Percentiles rank a stretch among this genome's conserved stretches.
These are phyloP conservation scores for Arctopsyche grandis DNA, from an alignment of 1,140 invertebrate species.

Conservation along the genomic window DNA sequence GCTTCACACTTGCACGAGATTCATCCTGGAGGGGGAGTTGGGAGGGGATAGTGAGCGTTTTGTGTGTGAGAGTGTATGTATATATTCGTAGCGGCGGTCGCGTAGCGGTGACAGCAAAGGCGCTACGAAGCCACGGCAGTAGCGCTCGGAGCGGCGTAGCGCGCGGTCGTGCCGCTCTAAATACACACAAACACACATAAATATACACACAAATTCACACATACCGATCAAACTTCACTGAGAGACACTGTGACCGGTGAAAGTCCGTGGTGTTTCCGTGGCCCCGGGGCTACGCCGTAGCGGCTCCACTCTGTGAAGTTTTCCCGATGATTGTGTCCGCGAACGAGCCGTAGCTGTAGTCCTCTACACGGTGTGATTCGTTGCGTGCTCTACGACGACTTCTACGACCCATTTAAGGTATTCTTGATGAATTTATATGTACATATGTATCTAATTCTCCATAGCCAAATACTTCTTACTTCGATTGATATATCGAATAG, in stretches of 20 bases:
- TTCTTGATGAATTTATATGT: too few species aligned
- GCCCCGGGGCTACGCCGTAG: conserved; percentile 20
- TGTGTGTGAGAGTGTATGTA: neutral
- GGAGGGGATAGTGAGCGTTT: neutral
- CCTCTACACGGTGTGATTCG: too few species aligned
- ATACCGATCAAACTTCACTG: neutral
- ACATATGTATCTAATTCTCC: too few species aligned
- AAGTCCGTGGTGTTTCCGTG: neutral
- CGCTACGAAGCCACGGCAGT: conserved; percentile 44
- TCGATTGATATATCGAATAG: too few species aligned
- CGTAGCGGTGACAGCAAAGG: conserved; percentile 37
- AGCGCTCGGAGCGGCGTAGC: conserved; percentile 40
- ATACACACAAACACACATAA: too few species aligned
- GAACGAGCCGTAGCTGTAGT: too few species aligned
- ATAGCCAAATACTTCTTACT: too few species aligned
- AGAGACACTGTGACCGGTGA: neutral
- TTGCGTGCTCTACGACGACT: too few species aligned
- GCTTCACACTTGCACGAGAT: neutral
- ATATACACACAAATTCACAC: neutral
- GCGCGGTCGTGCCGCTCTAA: conserved; percentile 32
- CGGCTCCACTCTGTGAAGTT: conserved; percentile 37
- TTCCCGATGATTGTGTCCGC: conserved; percentile 39
- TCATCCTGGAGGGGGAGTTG: neutral
- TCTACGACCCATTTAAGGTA: too few species aligned
- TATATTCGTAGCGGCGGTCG: neutral